phyloP scores from a whole-genome alignment of 2,797 vertebrate genomes.

The Selene dorsalis region DNA sequence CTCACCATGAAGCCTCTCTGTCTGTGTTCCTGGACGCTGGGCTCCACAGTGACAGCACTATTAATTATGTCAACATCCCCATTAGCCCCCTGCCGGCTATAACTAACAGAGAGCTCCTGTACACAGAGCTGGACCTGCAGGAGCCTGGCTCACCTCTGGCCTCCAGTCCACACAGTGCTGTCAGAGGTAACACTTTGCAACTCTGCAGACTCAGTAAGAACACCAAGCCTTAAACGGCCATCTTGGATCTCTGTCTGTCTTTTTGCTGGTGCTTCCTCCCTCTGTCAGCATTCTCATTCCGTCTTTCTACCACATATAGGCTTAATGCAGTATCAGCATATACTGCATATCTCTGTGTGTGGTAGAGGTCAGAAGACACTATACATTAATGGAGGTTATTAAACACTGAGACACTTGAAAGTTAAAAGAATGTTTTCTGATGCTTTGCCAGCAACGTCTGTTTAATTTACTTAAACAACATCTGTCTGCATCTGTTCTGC shows the following conservation, averaged over 20 bases:
- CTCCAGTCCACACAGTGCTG: slow-evolving; percentile 37
- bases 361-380: neutral
- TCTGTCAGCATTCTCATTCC: neutral
- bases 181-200: slow-evolving; percentile 83
- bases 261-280: neutral
- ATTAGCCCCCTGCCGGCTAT: slow-evolving; percentile 82
- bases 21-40: slow-evolving; percentile 37
- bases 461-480: neutral
- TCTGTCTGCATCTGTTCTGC: neutral
- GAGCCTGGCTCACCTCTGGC: slow-evolving; percentile 55
- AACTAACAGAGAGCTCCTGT: slow-evolving; percentile 84
- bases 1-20: slow-evolving; percentile 48
- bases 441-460: neutral
- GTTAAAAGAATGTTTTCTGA: neutral
- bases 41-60: slow-evolving; percentile 66
- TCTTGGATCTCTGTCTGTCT: neutral
- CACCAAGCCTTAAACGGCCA: neutral
- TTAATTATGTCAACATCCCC: slow-evolving; percentile 91
- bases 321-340: neutral
- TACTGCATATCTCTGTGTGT: neutral
- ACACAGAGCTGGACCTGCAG: slow-evolving; percentile 88
- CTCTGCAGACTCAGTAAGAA: slow-evolving; percentile 49
- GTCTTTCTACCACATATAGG: neutral
- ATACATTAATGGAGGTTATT: neutral
- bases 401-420: neutral